A percentile compares a stretch with the other conserved stretches of the same genome.
Conservation (phyloP, 1,140 invertebrate genomes). For the Aphelinus certus region DNA sequence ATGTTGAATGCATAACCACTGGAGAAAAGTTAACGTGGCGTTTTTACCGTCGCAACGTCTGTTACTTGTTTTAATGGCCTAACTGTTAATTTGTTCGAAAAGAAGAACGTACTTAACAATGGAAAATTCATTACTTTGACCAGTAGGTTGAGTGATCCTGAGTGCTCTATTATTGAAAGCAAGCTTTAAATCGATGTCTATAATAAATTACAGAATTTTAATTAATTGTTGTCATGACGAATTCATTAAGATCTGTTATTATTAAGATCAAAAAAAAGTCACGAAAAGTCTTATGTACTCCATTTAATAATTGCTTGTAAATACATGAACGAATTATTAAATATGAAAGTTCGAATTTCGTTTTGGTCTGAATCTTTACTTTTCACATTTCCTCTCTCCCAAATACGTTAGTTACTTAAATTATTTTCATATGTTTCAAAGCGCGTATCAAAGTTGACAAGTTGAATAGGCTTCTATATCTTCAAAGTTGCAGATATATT, state of each 20-base stretch:
- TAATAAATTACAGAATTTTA: conserved; percentile 33
- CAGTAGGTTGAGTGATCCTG: neutral
- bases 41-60: conserved; percentile 25
- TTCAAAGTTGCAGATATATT: too few relatives aligned
- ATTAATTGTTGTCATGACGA: conserved; percentile 34
- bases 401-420: too few relatives aligned
- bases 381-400: too few relatives aligned
- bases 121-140: neutral
- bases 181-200: conserved; percentile 20
- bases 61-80: conserved; percentile 36
- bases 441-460: too few relatives aligned
- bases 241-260: conserved; percentile 39
- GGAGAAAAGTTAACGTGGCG: neutral
- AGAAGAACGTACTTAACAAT: conserved; percentile 35
- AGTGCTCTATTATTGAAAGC: conserved; percentile 31
- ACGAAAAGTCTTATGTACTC: conserved; percentile 1
- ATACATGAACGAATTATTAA: conserved; percentile 22
- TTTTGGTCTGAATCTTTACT: too few relatives aligned
- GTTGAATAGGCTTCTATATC: too few relatives aligned
- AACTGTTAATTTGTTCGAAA: conserved; percentile 29
- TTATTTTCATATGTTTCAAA: too few relatives aligned
- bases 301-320: conserved; percentile 35
- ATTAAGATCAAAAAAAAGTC: conserved; percentile 17
- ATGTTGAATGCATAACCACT: conserved; percentile 34
- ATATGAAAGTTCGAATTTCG: too few relatives aligned